Base-by-base conservation (phyloP, 2,113 vertebrate species). In the Sorex fumeus region DNA sequence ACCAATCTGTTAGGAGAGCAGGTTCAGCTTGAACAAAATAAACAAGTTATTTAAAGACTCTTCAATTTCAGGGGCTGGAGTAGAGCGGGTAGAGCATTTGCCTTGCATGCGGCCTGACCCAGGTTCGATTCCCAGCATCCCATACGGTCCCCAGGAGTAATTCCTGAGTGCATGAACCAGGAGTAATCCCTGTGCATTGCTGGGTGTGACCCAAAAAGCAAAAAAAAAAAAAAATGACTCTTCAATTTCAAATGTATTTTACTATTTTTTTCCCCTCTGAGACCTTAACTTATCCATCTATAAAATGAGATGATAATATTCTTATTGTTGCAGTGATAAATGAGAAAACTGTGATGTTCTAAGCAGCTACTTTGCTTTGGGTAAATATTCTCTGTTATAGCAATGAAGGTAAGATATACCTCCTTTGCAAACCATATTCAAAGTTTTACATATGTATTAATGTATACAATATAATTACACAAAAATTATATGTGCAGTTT, bases 351-450 rank as follows among this genome's bases (percentile, higher is more conserved):
- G 53, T 4, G 53, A 53, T 53, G 53, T 19, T 53, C 53, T 53
- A 53, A 53, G 50, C 6, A 91, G 86, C 19, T 66, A 9, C 27
- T 57, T 27, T 67, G 34, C 57, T 71, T 87, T 57, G 66, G 36
- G 8, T 80, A 43, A 40, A 8, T 72, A 76, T 40, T 64, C 45
- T 34, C 23, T 47, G 47, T 21, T 72, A 9, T 27, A 72, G 32
- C 6, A 84, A 40, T 64, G 32, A 40, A 83, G 0, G 12, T 27
- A 43, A 34, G 30, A 67, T 27, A 13, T 57, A 34, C 23, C 15
- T 87, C n/a, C 13, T 53, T 82, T 50, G 50, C 4, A 90, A 91
- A 67, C 23, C 19, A 47, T 86, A 92, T 81, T 50, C 15, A 85
- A 76, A 23, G 79, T 76, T 28, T 66, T 57, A 80, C 28, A 79